Evolutionary conservation across 2,113 vertebrate genomes (phyloP), one percentile per base, ranked within the genome.

Genomic region (Salvelinus sp.): DNA sequence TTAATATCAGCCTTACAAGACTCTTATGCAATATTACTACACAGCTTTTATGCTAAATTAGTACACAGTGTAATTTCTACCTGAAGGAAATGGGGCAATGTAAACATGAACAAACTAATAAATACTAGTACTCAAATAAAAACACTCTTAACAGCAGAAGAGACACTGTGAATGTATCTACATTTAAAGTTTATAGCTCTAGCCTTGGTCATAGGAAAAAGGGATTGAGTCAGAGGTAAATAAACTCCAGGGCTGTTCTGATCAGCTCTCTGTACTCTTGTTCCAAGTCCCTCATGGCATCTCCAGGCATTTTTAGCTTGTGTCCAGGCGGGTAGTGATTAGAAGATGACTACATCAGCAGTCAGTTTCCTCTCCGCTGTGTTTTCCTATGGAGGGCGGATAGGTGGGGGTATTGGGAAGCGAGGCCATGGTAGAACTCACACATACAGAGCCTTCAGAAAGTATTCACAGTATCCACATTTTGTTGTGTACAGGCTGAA

Each of bases 331-430:
- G 83, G 79, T 27, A 77, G 82, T 81, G 83, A 85, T 87, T 80
- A 83, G 84, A 84, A 85, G 86, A 87, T 86, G 90, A 89, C 86
- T 85, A 76, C 91, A 89, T 86, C 86, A 85, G 85, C 86, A 87
- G 81, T 87, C 88, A 85, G 85, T 77, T 93, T 90, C 90, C 89
- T 88, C 75, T 85, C 66, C 1, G 23, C 69, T 70, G 67, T 83
- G 85, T 90, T 90, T 89, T 87, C 82, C 90, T 89, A 77, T 79
- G 85, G 78, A 60, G 76, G 85, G 83, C 79, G 76, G 23, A 83
- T 79, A 85, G 75, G 81, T 81, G 83, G 79, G 64, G 83, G 65
- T 74, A 9, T 18, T 23, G 38, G n/a, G 68, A 23, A n/a, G 10
- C 5, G 12, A 68, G 76, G 64, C 62, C 33, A 48, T 20, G 14